These are phyloP conservation scores for Erebia palarica DNA, from an alignment of 2,888 invertebrate species.

Conservation along the genomic window DNA sequence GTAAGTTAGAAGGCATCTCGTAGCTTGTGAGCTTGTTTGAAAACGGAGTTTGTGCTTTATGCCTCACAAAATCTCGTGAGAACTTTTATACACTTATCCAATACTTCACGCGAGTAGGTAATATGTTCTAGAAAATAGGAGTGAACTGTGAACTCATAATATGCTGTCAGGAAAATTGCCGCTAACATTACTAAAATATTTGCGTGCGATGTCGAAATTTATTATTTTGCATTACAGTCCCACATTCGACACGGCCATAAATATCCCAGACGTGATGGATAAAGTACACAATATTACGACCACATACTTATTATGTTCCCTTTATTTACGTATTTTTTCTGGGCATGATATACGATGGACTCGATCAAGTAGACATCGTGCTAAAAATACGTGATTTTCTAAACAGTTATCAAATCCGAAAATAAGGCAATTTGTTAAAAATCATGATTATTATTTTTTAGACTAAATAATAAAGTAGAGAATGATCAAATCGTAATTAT, in stretches of 20 bases:
- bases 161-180: neutral
- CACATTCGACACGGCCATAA: constrained; percentile 24
- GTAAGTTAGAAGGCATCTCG: neutral
- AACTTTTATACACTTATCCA: constrained; percentile 6
- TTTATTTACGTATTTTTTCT: constrained; percentile 26
- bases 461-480: no score
- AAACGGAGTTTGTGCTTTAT: neutral
- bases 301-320: constrained; percentile 21
- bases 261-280: constrained; percentile 33
- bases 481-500: no score
- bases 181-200: constrained; percentile 13
- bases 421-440: neutral
- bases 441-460: neutral
- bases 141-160: no score
- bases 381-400: no score
- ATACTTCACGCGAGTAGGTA: neutral
- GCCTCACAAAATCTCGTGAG: neutral
- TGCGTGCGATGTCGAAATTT: constrained; percentile 15
- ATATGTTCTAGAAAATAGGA: constrained; percentile 1
- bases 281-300: constrained; percentile 25
- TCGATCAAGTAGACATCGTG: neutral
- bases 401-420: neutral
- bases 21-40: neutral
- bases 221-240: constrained; percentile 21
- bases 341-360: constrained; percentile 28